These are phyloP conservation scores for Caenorhabditis uteleia DNA, from an alignment of 2,888 invertebrate species.

Conservation along the genomic window DNA sequence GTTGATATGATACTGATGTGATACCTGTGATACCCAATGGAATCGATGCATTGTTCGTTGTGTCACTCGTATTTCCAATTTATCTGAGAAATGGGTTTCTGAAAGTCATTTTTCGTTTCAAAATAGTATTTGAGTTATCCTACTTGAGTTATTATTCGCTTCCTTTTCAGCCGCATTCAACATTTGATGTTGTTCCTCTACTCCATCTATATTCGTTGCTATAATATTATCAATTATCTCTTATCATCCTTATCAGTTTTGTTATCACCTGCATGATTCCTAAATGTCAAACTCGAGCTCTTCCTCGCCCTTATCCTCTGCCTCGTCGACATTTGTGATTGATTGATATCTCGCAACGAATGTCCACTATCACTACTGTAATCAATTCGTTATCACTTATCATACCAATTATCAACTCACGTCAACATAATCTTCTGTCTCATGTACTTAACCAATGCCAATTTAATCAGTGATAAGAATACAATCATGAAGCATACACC, in stretches of 20 bases:
- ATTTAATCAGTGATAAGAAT: constrained; percentile 67
- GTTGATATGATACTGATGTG: not conserved
- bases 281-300: constrained; percentile 20
- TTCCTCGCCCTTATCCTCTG: constrained; percentile 27
- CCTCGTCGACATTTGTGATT: constrained; percentile 28
- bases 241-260: not conserved
- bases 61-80: constrained; percentile 38
- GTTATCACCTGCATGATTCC: constrained; percentile 11
- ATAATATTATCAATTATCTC: not conserved
- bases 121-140: not conserved
- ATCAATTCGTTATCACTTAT: not conserved
- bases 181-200: too few species aligned
- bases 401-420: constrained; percentile 11
- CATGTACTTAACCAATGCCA: constrained; percentile 67
- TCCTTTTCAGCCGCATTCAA: not conserved
- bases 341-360: constrained; percentile 17
- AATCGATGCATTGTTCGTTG: constrained; percentile 60
- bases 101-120: not conserved
- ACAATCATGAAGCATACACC: constrained; percentile 67
- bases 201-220: too few species aligned
- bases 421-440: constrained; percentile 52
- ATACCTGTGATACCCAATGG: constrained; percentile 68
- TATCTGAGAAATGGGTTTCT: constrained; percentile 2
- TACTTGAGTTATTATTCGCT: not conserved
- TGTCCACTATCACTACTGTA: constrained; percentile 30